These are phyloP conservation scores for Sebastes vulpes DNA, from an alignment of 2,797 vertebrate species.

Conservation along the genomic window DNA sequence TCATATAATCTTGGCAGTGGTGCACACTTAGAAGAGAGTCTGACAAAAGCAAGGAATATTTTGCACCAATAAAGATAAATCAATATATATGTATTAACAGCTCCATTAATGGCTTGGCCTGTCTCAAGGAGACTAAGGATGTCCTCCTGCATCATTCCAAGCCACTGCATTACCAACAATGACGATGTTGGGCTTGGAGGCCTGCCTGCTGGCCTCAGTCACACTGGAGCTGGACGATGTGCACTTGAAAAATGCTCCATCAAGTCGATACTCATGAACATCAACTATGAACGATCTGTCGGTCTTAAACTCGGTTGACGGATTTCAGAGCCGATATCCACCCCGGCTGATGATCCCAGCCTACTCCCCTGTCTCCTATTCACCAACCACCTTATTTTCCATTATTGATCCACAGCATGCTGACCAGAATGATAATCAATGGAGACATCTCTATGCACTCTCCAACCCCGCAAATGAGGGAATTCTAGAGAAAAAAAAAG, in stretches of 20 bases:
- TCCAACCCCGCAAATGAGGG: conserved; percentile 50
- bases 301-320: background rate
- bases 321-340: conserved; percentile 27
- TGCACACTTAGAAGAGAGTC: conserved; percentile 18
- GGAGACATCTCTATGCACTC: conserved; percentile 77
- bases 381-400: conserved; percentile 45
- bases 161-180: conserved; percentile 44
- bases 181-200: conserved; percentile 41
- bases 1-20: conserved; percentile 31
- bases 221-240: conserved; percentile 5
- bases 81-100: conserved; percentile 61
- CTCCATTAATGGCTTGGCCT: conserved; percentile 46
- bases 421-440: conserved; percentile 81
- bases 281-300: background rate
- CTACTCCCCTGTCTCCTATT: conserved; percentile 1
- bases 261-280: conserved; percentile 32
- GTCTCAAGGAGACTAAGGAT: conserved; percentile 65
- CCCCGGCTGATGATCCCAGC: conserved; percentile 25
- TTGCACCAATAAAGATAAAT: conserved; percentile 34
- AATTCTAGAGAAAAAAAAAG: conserved; percentile 13
- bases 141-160: conserved; percentile 25
- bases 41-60: conserved; percentile 43
- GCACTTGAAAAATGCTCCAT: conserved; percentile 22
- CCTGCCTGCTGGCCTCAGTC: conserved; percentile 34
- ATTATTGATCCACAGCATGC: conserved; percentile 70